Evolutionary conservation across 1,140 invertebrate species (phyloP), one percentile per base, ranked within the genome.

Genomic region (Microvelia longipes): DNA sequence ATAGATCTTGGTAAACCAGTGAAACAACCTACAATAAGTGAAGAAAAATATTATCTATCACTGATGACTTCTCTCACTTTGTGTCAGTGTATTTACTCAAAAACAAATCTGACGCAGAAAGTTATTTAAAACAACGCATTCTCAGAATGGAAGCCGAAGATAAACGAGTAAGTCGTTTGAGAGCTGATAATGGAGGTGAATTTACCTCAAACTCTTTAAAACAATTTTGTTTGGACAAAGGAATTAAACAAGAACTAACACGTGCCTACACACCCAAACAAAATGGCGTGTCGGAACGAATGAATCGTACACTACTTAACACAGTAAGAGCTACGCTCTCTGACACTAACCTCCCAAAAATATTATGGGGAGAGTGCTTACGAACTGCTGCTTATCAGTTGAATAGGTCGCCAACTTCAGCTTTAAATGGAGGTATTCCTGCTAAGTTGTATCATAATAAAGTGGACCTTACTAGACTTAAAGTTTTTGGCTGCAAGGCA

Each of bases 91-190:
- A 50, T 50, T 19, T 19, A 11, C 19, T 50, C 5, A 50, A 50
- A 50, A 50, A 50, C 35, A 50, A 50, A 50, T 50, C 35, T 50
- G 35, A 50, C 5, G 19, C 35, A 50, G 35, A 50, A 50, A 60
- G 35, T 68, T 60, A 65, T 27, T 60, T 69, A 72, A 60, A 60
- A 50, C 70, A 29, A 1, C n/a, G 13, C 26, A 67, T 26, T 61
- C n/a, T 29, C 25, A 19, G 28, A 66, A 28, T 66, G 28, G 19
- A 28, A 50, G 35, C 19, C 19, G 19, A 50, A 50, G 35, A 50
- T 50, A 50, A 64, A 64, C 2, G 2, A 14, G 25, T 64, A 26
- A 64, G 2, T 64, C 62, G 25, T 13, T 14, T 15, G 2, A 64
- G 15, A 15, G 5, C 62, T n/a, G 62, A 64, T 64, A 64, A 26